A percentile compares a stretch with the other conserved stretches of the same genome.
phyloP scores from a whole-genome alignment of 2,113 vertebrate genomes.

The Oxygymnocypris stewartii region DNA sequence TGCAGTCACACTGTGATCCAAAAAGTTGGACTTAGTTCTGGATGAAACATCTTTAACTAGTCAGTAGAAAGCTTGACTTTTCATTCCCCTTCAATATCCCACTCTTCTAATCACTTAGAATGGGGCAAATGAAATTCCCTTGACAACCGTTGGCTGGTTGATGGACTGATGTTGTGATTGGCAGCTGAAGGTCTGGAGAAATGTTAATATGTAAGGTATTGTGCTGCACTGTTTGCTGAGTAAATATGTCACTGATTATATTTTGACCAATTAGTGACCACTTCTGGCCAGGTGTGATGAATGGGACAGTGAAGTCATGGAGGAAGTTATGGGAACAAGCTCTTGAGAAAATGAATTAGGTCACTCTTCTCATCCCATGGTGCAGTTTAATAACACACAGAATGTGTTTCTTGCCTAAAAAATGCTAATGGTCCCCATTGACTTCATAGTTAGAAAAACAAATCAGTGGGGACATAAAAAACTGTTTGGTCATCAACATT shows the following conservation, averaged over 20 bases:
- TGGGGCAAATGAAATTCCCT: background rate
- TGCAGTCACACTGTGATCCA: background rate
- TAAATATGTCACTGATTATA: slow-evolving; percentile 26
- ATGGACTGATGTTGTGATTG: slow-evolving; percentile 23
- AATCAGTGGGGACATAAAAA: background rate
- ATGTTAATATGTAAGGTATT: slow-evolving; percentile 5
- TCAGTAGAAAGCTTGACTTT: background rate
- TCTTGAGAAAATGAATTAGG: slow-evolving; percentile 2
- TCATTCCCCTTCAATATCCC: background rate
- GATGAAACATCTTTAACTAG: background rate
- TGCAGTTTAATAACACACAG: background rate
- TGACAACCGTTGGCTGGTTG: slow-evolving; percentile 10
- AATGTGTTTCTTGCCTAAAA: background rate
- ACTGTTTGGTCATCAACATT: background rate
- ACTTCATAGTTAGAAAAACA: background rate
- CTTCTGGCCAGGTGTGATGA: slow-evolving; percentile 13
- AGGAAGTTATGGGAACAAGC: slow-evolving; percentile 29
- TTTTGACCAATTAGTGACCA: slow-evolving; percentile 7
- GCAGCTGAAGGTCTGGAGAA: slow-evolving; percentile 16
- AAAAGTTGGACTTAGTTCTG: background rate
- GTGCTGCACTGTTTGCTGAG: slow-evolving; percentile 1
- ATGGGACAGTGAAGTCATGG: slow-evolving; percentile 7
- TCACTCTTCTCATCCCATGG: background rate
- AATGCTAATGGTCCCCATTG: too few relatives aligned
- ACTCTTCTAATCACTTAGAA: background rate